Conservation (phyloP, 2,888 invertebrate species). For the Phania funesta region DNA sequence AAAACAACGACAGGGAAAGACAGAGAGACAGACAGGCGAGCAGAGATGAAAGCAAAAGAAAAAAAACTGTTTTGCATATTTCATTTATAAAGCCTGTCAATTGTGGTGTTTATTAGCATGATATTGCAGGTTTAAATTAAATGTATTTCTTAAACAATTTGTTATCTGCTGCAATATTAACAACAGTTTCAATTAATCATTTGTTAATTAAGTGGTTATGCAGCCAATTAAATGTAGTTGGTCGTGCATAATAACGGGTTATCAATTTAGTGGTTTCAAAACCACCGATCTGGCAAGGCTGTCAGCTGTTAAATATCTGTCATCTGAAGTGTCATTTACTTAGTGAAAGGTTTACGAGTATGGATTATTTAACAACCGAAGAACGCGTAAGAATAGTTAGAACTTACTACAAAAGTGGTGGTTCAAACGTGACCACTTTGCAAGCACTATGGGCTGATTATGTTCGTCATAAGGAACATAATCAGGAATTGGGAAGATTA, state of each 20-base stretch:
- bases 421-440: too few relatives aligned
- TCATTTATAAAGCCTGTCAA: constrained; percentile 65
- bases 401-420: too few relatives aligned
- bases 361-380: too few relatives aligned
- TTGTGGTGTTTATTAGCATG: constrained; percentile 65
- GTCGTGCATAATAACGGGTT: not conserved
- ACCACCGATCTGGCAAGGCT: too few relatives aligned
- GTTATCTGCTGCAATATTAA: constrained; percentile 53
- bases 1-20: not conserved
- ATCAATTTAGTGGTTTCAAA: too few relatives aligned
- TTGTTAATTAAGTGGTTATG: constrained; percentile 56
- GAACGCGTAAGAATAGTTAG: too few relatives aligned
- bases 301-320: too few relatives aligned
- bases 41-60: not conserved
- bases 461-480: too few relatives aligned
- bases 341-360: too few relatives aligned
- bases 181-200: constrained; percentile 54
- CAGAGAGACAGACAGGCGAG: not conserved
- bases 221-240: not conserved
- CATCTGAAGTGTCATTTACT: too few relatives aligned
- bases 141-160: constrained; percentile 47
- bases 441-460: too few relatives aligned
- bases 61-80: constrained; percentile 62
- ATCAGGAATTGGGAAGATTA: too few relatives aligned
- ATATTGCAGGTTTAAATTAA: constrained; percentile 58